Conservation (phyloP, 1,140 invertebrate genomes). For the Stegodyphus mimosarum region DNA sequence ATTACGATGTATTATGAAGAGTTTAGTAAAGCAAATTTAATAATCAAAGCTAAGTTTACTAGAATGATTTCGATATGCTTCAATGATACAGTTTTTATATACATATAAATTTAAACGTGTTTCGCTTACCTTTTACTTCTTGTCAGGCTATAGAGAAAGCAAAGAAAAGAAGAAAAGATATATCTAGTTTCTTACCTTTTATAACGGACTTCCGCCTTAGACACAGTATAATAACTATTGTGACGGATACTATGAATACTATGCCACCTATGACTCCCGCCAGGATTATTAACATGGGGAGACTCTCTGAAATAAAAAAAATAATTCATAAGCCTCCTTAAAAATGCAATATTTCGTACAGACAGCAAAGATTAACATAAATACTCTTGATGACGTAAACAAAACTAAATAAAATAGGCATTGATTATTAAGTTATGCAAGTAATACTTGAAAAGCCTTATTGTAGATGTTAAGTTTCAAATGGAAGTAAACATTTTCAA, state of each 20-base stretch:
- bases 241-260: constrained; percentile 75
- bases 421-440: neutral
- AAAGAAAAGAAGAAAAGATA: constrained; percentile 1
- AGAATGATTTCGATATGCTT: no score
- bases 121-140: no score
- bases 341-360: no score
- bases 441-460: no score
- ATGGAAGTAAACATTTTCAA: no score
- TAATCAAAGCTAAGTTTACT: no score
- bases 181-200: constrained; percentile 52
- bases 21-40: no score
- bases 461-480: no score
- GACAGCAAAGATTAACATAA: no score
- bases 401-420: neutral
- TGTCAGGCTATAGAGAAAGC: neutral
- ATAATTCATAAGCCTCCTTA: neutral
- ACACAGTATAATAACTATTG: constrained; percentile 76
- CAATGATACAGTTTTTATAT: no score
- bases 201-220: constrained; percentile 70
- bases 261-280: constrained; percentile 76
- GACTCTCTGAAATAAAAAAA: constrained; percentile 72
- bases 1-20: no score
- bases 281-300: constrained; percentile 75
- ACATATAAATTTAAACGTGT: no score
- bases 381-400: neutral